Evolutionary conservation across 2,113 vertebrate genomes (phyloP).

Genomic region (Aspiorhynchus laticeps): DNA sequence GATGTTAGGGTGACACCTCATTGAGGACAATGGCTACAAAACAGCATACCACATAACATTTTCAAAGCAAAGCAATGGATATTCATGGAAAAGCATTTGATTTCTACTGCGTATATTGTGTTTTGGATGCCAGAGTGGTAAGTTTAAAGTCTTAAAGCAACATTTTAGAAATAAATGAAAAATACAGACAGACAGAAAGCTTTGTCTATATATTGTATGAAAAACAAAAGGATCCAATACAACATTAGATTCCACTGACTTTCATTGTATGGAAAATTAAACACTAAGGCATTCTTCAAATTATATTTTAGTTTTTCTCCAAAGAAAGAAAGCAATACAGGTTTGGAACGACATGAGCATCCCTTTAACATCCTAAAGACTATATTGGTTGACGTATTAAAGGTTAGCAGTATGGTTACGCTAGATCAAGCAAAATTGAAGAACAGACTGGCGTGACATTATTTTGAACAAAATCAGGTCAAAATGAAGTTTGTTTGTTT

Average conservation of each 20-base stretch:
- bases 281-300: not conserved
- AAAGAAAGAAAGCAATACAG: not conserved
- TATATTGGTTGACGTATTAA: not conserved
- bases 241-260: not conserved
- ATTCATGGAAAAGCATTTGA: not conserved
- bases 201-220: not conserved
- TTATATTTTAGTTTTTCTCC: not conserved
- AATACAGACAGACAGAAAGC: not conserved
- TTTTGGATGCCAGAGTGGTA: not conserved
- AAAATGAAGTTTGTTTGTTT: not conserved
- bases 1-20: slow-evolving; percentile 31
- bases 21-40: not conserved
- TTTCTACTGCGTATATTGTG: not conserved
- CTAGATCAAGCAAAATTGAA: not conserved
- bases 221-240: not conserved
- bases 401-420: not conserved
- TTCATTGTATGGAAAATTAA: not conserved
- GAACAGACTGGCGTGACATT: not conserved
- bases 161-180: not conserved
- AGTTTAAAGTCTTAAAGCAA: not conserved
- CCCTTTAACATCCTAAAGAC: not conserved
- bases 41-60: not conserved
- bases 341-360: not conserved
- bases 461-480: not conserved
- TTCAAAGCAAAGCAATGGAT: not conserved